Evolutionary conservation across 2,888 invertebrate species (phyloP).

Genomic region (Formica aserva): DNA sequence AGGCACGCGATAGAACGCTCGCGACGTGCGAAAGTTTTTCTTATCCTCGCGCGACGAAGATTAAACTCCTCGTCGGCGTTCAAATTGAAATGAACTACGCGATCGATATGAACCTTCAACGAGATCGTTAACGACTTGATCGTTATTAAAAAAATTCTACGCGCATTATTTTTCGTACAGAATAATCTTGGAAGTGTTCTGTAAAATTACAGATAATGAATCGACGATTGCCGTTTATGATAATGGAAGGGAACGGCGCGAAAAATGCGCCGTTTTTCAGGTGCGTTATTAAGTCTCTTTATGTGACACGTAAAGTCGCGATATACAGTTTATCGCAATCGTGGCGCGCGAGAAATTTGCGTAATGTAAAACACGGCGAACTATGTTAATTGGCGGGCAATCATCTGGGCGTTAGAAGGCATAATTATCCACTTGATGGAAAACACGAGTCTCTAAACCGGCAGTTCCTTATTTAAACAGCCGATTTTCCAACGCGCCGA

Average conservation of each 20-base stretch:
- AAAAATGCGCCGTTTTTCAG: background rate
- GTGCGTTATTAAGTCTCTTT: background rate
- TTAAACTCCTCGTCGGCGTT: background rate
- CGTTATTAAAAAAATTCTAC: background rate
- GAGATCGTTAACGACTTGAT: background rate
- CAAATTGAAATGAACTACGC: background rate
- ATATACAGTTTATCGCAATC: background rate
- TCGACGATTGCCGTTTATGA: background rate
- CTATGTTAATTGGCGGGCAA: constrained; percentile 60
- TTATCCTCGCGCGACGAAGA: background rate
- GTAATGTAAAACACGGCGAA: constrained; percentile 62
- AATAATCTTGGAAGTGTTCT: background rate
- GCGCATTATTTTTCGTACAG: background rate
- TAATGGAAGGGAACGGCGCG: background rate
- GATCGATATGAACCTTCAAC: background rate
- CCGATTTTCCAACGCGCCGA: constrained; percentile 27
- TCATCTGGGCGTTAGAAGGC: constrained; percentile 60
- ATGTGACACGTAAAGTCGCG: background rate
- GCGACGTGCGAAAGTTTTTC: constrained; percentile 51
- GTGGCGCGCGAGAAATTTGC: constrained; percentile 64
- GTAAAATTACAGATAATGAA: background rate
- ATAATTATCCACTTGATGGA: constrained; percentile 64
- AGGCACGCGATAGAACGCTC: constrained; percentile 24
- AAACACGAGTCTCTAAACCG: constrained; percentile 57
- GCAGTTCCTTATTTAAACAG: constrained; percentile 43